Percentiles rank a stretch among this genome's conserved stretches.
Conservation (phyloP, 2,797 vertebrate species). For the Channallabes apus region DNA sequence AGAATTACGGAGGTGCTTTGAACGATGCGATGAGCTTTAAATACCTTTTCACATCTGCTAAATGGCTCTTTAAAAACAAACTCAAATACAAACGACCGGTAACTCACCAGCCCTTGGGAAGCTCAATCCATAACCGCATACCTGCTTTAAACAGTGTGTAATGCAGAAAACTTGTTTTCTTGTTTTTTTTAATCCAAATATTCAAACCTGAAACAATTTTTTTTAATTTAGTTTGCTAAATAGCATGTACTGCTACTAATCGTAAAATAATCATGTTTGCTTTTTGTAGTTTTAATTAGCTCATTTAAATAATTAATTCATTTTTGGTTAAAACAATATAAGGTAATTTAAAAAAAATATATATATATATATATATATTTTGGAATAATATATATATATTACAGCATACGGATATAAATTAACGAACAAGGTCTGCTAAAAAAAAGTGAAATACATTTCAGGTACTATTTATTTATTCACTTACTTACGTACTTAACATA, state of each 20-base stretch:
- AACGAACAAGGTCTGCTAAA: too few relatives aligned
- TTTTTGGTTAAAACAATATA: neutral
- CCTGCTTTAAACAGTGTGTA: neutral
- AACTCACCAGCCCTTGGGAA: neutral
- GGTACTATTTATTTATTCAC: too few relatives aligned
- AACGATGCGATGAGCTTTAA: neutral
- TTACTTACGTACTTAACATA: too few relatives aligned
- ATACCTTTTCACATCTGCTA: constrained; percentile 24
- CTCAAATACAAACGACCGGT: neutral
- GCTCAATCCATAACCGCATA: neutral
- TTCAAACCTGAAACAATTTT: neutral
- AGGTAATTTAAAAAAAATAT: neutral
- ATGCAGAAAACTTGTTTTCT: neutral
- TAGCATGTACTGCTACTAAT: neutral
- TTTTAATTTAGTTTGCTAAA: neutral
- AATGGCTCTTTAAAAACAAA: constrained; percentile 1
- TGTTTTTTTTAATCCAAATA: neutral
- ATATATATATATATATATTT: too few relatives aligned
- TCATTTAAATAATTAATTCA: neutral
- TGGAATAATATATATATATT: neutral
- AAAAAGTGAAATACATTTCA: too few relatives aligned
- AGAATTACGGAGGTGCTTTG: neutral
- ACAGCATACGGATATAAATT: too few relatives aligned
- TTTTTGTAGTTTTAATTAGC: neutral
- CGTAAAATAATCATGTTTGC: neutral